Evolutionary conservation across 1,140 invertebrate genomes (phyloP).

Genomic region (Centruroides sculpturatus): DNA sequence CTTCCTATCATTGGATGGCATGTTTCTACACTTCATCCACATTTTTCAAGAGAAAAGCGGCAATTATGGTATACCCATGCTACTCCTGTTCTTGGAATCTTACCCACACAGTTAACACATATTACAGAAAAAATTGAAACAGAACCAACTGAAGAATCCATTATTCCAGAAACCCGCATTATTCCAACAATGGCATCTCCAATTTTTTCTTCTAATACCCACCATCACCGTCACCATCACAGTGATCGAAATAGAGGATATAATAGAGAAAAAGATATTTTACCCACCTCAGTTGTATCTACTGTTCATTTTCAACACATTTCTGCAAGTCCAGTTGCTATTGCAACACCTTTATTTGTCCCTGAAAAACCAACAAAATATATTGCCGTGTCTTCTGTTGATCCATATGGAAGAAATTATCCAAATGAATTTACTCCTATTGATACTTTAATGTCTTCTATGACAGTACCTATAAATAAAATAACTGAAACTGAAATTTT

Average conservation of each 20-base stretch:
- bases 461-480: conserved; percentile 12
- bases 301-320: neutral
- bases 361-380: conserved; percentile 15
- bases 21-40: conserved; percentile 22
- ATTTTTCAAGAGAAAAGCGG: conserved; percentile 28
- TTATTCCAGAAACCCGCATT: conserved; percentile 27
- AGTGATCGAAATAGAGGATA: neutral
- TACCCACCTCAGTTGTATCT: conserved; percentile 6
- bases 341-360: conserved; percentile 14
- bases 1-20: conserved; percentile 49
- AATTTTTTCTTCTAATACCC: conserved; percentile 18
- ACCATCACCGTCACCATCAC: conserved; percentile 15
- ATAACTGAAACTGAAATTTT: conserved; percentile 13
- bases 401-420: conserved; percentile 13
- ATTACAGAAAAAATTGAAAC: conserved; percentile 9
- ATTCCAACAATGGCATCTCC: conserved; percentile 27
- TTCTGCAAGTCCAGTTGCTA: neutral
- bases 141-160: conserved; percentile 15
- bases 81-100: conserved; percentile 15
- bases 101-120: conserved; percentile 8
- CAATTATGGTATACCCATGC: conserved; percentile 24
- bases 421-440: conserved; percentile 20
- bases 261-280: conserved; percentile 1
- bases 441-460: conserved; percentile 11
- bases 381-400: conserved; percentile 4